Conservation (phyloP, 1,140 invertebrate species). For the Apis florea region DNA sequence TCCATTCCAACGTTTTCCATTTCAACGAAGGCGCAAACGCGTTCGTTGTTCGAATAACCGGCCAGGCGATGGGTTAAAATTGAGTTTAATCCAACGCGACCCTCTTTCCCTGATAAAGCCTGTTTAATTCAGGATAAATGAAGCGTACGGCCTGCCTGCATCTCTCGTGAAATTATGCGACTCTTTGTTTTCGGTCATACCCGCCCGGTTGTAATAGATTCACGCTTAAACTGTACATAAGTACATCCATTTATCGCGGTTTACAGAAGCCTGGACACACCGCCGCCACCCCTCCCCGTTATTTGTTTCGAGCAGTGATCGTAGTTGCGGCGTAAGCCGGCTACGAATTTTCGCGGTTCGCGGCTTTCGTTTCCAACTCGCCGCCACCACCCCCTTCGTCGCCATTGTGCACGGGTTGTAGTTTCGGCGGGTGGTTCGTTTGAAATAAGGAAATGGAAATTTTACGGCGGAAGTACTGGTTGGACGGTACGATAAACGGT, state of each 20-base stretch:
- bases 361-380: not conserved
- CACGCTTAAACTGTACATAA: constrained; percentile 35
- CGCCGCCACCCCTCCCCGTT: not conserved
- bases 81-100: constrained; percentile 15
- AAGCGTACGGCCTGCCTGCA: constrained; percentile 4
- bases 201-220: constrained; percentile 33
- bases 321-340: not conserved
- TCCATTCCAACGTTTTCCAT: not conserved
- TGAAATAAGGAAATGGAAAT: not conserved
- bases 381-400: not conserved
- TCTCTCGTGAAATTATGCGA: constrained; percentile 33
- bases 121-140: constrained; percentile 20
- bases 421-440: not conserved
- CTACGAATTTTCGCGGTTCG: constrained; percentile 7
- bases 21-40: not conserved
- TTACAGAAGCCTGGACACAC: not conserved
- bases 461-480: no score
- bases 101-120: not conserved
- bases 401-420: not conserved
- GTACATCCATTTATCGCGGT: constrained; percentile 38
- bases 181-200: constrained; percentile 44
- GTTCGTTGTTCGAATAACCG: constrained; percentile 42
- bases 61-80: not conserved
- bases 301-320: constrained; percentile 22
- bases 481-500: no score